Base-by-base conservation (phyloP, 2,113 vertebrate genomes). In the Paracanthobrama guichenoti region DNA sequence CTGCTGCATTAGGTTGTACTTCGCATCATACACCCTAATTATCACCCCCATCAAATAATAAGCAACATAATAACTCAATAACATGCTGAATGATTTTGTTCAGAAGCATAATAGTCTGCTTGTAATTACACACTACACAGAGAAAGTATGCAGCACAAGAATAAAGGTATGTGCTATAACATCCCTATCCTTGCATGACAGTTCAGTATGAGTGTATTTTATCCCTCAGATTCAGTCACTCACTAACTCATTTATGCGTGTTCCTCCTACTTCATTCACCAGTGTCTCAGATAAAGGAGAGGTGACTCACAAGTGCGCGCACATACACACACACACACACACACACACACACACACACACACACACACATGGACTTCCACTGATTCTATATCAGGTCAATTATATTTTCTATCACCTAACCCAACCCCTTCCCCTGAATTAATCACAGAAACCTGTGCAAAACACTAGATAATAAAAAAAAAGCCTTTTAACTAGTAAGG, bases 221-320 rank as follows among this genome's bases (percentile, higher is more conserved):
- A 55, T 31, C 50, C 50, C 53, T 31, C 28, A 16, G 14, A 39
- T 35, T 75, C 35, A 60, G 5, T 67, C 35, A 2, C 31, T 31
- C 35, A 7, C 14, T 59, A 35, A 42, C 18, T 69, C 42, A 18
- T 55, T 57, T 26, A 57, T 57, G 31, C 57, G 39, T 71, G 10
- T 78, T 57, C 26, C 53, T 53, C 48, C n/a, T 53, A 22, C 31
- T 71, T 67, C 60, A 67, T 66, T 69, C 74, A 78, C 73, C 73
- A 57, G 18, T 14, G 53, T 76, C 31, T 50, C 28, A 59, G 81
- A 82, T 64, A 53, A 74, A 78, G 24, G 16, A 18, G 75, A 79
- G 39, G 73, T 77, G 62, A 62, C 64, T 46, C 82, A 39, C 83
- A 79, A 50, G 44, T 22, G 11, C 14, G 28, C 24, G 55, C 64